phyloP scores from a whole-genome alignment of 2,888 invertebrate species.

The Rutpela maculata region DNA sequence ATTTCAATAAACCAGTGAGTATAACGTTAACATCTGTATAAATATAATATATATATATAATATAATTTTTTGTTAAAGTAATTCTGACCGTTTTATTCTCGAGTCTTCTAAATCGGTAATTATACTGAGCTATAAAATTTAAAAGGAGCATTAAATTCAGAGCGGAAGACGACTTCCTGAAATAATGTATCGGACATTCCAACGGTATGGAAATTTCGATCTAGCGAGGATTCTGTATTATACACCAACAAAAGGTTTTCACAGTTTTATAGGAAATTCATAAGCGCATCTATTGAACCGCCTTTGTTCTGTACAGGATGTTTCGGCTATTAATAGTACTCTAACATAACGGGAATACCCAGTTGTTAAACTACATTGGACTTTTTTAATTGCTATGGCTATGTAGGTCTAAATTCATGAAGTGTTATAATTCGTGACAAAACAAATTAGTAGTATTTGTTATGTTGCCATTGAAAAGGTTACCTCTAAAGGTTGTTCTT shows the following conservation, averaged over 20 bases:
- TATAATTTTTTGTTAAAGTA: too few relatives aligned
- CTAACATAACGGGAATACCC: constrained; percentile 4
- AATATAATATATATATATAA: too few relatives aligned
- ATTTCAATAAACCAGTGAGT: too few relatives aligned
- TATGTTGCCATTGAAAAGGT: neutral
- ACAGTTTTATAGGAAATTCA: constrained; percentile 7
- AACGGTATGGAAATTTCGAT: neutral
- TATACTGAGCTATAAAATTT: too few relatives aligned
- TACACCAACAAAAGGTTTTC: constrained; percentile 1
- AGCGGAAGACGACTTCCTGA: neutral
- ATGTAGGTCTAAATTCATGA: neutral
- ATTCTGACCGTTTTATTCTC: too few relatives aligned
- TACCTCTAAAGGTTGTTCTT: neutral
- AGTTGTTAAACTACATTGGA: neutral
- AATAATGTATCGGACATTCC: neutral
- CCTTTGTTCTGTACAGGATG: constrained; percentile 1
- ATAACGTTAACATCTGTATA: too few relatives aligned
- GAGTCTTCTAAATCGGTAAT: too few relatives aligned
- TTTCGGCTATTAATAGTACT: neutral
- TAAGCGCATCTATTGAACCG: neutral
- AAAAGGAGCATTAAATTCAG: neutral
- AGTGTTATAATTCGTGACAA: neutral
- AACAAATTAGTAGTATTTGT: neutral
- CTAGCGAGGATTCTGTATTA: neutral
- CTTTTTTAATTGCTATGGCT: neutral